Conservation (phyloP, 92 coral and sea anemone genomes). For the Pocillopora meandrina region DNA sequence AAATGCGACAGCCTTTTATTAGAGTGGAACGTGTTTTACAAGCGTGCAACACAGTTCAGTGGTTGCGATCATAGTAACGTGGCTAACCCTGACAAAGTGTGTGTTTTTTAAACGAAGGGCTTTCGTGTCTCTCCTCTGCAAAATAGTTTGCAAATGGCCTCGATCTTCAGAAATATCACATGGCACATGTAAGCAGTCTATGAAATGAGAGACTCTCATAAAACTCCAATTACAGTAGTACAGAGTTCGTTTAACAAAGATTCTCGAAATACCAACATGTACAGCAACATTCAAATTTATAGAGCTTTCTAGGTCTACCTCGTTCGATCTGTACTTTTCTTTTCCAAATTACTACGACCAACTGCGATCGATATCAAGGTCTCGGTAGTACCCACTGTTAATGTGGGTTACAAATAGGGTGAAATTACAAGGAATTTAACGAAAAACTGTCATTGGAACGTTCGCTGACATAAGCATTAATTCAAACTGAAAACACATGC, state of each 20-base stretch:
- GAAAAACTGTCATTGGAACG: neutral
- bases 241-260: conserved; percentile 6
- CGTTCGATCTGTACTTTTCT: neutral
- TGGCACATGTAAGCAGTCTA: neutral
- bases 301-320: neutral
- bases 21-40: neutral
- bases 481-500: conserved; percentile 14
- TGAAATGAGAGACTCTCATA: neutral
- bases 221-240: neutral
- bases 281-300: neutral
- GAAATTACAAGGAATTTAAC: neutral
- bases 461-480: neutral
- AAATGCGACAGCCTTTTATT: neutral
- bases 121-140: conserved; percentile 3
- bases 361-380: neutral
- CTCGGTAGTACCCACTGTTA: neutral
- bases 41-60: neutral
- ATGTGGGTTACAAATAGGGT: neutral
- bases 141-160: neutral
- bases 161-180: neutral
- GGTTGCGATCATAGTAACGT: neutral
- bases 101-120: neutral
- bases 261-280: conserved; percentile 29
- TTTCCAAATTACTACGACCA: neutral
- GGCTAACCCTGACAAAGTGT: neutral